phyloP scores from a whole-genome alignment of 1,140 invertebrate genomes.

The Batillaria attramentaria region DNA sequence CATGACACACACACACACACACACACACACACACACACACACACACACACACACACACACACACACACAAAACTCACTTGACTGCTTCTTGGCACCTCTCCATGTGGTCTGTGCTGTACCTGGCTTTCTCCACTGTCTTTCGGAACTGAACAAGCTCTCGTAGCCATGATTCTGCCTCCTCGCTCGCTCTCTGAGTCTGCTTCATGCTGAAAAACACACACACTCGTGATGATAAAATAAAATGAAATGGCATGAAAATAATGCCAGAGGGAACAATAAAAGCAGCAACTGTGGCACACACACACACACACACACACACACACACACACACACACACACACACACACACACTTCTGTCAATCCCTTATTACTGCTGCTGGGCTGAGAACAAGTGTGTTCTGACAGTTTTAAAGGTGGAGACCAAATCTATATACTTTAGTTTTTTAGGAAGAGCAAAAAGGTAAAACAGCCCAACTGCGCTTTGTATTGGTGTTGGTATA shows the following conservation, averaged over 20 bases:
- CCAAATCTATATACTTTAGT: no score
- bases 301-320: neutral
- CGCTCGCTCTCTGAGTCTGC: slow-evolving; percentile 21
- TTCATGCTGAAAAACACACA: neutral
- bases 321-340: neutral
- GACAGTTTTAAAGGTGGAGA: no score
- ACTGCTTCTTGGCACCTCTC: neutral
- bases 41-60: neutral
- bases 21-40: neutral
- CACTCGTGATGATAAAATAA: neutral
- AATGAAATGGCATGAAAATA: neutral
- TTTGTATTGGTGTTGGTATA: no score
- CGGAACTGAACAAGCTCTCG: neutral
- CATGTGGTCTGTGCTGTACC: neutral
- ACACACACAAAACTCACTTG: neutral
- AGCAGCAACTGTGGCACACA: neutral
- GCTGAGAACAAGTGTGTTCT: no score
- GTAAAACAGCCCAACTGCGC: no score
- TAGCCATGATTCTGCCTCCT: slow-evolving; percentile 13
- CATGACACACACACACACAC: neutral
- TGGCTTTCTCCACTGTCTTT: neutral
- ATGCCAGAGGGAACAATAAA: neutral
- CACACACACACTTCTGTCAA: neutral
- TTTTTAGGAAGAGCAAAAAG: no score
- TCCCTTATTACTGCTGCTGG: no score